phyloP scores from a whole-genome alignment of 2,113 vertebrate species.

The Melanerpes formicivorus region DNA sequence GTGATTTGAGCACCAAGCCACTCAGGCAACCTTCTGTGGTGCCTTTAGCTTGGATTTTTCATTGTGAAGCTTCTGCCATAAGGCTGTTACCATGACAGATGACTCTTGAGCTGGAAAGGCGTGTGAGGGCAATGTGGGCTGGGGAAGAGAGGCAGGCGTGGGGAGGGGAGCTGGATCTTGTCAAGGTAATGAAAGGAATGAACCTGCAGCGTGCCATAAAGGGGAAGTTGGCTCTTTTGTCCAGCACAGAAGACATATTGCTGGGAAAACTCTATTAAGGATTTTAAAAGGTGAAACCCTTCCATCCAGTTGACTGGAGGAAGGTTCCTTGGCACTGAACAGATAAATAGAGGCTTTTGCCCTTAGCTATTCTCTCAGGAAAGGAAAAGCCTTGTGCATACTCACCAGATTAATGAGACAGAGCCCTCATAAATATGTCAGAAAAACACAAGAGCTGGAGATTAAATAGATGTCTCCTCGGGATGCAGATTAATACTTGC shows the following conservation, averaged over 20 bases:
- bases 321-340: slow-evolving; percentile 38
- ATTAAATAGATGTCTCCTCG: slow-evolving; percentile 44
- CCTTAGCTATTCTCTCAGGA: slow-evolving; percentile 67
- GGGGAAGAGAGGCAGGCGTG: not conserved
- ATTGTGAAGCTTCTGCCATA: not conserved
- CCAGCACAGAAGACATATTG: slow-evolving; percentile 25
- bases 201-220: not conserved
- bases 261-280: slow-evolving; percentile 62
- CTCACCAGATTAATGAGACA: slow-evolving; percentile 66
- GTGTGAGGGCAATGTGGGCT: slow-evolving; percentile 2
- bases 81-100: slow-evolving; percentile 30
- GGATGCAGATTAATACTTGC: not conserved
- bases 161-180: slow-evolving; percentile 16
- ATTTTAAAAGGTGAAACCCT: slow-evolving; percentile 67
- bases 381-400: slow-evolving; percentile 61
- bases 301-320: slow-evolving; percentile 55
- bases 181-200: slow-evolving; percentile 43
- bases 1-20: not conserved
- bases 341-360: slow-evolving; percentile 69
- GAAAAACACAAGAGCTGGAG: slow-evolving; percentile 57
- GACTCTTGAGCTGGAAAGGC: not conserved
- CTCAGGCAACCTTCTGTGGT: not conserved
- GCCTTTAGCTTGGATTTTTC: not conserved
- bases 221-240: slow-evolving; percentile 48
- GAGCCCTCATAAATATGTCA: slow-evolving; percentile 69